These are phyloP conservation scores for Hylomyscus alleni DNA, from an alignment of 2,797 vertebrate genomes.

Conservation along the genomic window DNA sequence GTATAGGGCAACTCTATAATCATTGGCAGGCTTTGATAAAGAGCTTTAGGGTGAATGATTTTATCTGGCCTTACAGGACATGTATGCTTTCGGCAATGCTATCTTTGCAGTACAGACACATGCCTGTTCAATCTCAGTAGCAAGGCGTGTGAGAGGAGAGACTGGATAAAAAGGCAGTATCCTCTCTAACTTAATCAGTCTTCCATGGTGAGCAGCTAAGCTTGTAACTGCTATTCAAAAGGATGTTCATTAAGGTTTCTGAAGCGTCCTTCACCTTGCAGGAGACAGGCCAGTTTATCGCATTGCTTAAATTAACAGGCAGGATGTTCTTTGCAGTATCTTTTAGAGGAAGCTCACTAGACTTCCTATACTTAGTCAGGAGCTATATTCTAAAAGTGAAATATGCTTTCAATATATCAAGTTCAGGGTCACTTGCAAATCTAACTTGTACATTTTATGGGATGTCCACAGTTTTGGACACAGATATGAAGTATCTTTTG, in stretches of 20 bases:
- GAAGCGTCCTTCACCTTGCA: conserved; percentile 72
- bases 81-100: conserved; percentile 66
- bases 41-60: conserved; percentile 66
- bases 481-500: background rate
- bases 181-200: conserved; percentile 79
- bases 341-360: conserved; percentile 60
- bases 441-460: background rate
- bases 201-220: conserved; percentile 76
- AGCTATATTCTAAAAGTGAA: conserved; percentile 31
- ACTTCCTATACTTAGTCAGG: conserved; percentile 13
- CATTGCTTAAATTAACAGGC: conserved; percentile 76
- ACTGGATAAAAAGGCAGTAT: conserved; percentile 78
- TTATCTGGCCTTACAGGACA: conserved; percentile 74
- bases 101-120: conserved; percentile 69
- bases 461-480: background rate
- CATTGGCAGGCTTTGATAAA: conserved; percentile 61
- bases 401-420: conserved; percentile 50
- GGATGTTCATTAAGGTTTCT: conserved; percentile 79
- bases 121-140: conserved; percentile 73
- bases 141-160: conserved; percentile 64
- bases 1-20: conserved; percentile 54
- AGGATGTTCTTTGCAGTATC: conserved; percentile 63
- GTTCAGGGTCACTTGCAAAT: conserved; percentile 23
- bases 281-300: conserved; percentile 70
- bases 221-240: conserved; percentile 72